Evolutionary conservation across 1,140 invertebrate species (phyloP), one percentile per base, ranked within the genome.

Genomic region (Drosophila nigromelanica): DNA sequence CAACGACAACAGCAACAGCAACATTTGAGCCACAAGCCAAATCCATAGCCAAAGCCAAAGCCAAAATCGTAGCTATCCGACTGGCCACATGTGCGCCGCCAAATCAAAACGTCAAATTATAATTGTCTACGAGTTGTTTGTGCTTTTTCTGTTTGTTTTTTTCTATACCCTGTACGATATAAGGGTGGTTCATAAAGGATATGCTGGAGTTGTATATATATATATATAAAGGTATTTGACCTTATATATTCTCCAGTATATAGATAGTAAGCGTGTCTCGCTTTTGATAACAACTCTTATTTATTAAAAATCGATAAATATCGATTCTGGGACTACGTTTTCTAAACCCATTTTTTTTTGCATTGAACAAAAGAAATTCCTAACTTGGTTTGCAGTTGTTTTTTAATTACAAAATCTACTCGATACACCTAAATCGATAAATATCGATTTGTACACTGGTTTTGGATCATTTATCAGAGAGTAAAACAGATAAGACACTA

Each of bases 101-200:
- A 82, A 87, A 87, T 87, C 82, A 87, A 89, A 87, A 87, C 83
- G 82, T 87, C 82, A 87, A 87, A 87, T 89, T 89, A 87, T 87
- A 87, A 87, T 87, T 87, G 83, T 87, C 83, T 83, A 73, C 85
- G 76, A 78, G 69, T 55, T 69, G 66, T 64, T 63, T 43, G 11
- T 18, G 8, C 40, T 63, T 60, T 33, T 52, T 27, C 27, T 27
- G 27, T 27, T 27, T 27, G 27, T 6, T 27, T 15, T 56, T 70
- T 59, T 40, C 11, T 27, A 35, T 35, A 52, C 50, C 50, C 50
- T 52, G 50, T 52, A 45, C 43, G 0, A 4, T 24, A 11, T 5
- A 51, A 10, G 2, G 7, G 0, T 3, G n/a, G 0, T 33, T n/a
- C 0, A 33, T 4, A 35, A 15, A n/a, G 48, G 48, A n/a, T 35